These are phyloP conservation scores for Cavia aperea DNA, from an alignment of 2,113 vertebrate species.

Conservation along the genomic window DNA sequence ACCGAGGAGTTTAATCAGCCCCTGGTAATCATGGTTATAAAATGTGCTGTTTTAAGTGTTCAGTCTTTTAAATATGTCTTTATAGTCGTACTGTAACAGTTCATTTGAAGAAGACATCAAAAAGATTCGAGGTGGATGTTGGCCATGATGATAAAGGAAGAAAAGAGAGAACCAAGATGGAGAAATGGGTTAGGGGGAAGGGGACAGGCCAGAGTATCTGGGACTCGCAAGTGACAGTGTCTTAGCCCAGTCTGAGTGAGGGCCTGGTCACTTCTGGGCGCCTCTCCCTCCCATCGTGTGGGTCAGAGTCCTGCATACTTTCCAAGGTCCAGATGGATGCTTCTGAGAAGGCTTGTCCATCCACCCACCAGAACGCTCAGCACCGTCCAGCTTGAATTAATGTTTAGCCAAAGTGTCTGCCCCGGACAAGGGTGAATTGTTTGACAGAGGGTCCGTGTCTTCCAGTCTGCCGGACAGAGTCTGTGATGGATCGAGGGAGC, in stretches of 20 bases:
- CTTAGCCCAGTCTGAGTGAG: background rate
- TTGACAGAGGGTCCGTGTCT: background rate
- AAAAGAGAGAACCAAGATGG: background rate
- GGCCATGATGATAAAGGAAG: background rate
- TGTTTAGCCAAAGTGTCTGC: background rate
- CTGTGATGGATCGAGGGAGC: background rate
- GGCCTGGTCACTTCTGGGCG: background rate
- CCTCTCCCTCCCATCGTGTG: background rate
- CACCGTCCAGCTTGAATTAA: background rate
- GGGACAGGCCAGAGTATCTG: background rate
- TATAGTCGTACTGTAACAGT: background rate
- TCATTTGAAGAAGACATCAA: background rate
- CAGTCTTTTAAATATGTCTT: background rate
- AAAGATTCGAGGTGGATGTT: background rate
- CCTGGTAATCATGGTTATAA: background rate
- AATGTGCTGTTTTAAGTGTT: background rate
- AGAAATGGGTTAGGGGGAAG: background rate
- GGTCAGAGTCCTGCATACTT: background rate
- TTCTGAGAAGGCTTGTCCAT: background rate
- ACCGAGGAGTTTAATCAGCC: background rate
- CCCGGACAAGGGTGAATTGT: background rate
- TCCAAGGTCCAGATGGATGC: background rate
- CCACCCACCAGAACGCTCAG: background rate
- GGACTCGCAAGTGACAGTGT: background rate
- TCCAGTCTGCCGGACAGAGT: background rate